Conservation (phyloP, 2,888 invertebrate species). For the Eumacrocentrus americanus region DNA sequence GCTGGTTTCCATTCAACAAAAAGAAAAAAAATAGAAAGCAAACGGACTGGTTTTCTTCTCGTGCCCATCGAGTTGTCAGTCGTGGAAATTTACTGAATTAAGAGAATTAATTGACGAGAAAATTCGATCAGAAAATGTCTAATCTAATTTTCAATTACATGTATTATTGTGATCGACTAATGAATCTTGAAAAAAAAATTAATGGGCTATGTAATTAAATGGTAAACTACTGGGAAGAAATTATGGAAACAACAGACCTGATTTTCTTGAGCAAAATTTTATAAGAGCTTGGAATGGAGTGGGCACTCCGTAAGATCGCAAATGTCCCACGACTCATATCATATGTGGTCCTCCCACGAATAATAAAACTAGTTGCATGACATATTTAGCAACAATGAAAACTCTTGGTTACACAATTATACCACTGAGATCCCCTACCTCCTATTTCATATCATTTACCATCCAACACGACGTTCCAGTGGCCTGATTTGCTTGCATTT, state of each 20-base stretch:
- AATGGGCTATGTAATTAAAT: neutral
- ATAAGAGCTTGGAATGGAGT: neutral
- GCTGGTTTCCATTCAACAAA: constrained; percentile 10
- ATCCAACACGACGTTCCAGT: neutral
- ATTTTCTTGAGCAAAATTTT: neutral
- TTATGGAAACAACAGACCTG: neutral
- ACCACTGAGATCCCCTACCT: neutral
- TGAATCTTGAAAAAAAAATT: neutral
- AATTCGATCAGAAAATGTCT: neutral
- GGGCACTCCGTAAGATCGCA: neutral
- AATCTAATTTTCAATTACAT: neutral
- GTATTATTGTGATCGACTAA: neutral
- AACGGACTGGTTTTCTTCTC: constrained; percentile 5
- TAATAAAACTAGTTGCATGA: neutral
- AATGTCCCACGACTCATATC: constrained; percentile 5
- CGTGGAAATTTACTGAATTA: too few relatives aligned
- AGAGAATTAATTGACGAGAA: too few relatives aligned
- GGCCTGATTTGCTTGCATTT: neutral
- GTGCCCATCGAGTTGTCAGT: neutral
- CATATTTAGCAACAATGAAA: neutral
- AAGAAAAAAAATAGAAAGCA: constrained; percentile 15
- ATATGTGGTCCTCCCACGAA: neutral
- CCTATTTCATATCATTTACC: neutral
- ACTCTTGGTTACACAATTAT: neutral
- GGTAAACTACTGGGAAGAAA: neutral